Conservation (phyloP, 2,888 invertebrate species). For the Seladonia tumulorum region DNA sequence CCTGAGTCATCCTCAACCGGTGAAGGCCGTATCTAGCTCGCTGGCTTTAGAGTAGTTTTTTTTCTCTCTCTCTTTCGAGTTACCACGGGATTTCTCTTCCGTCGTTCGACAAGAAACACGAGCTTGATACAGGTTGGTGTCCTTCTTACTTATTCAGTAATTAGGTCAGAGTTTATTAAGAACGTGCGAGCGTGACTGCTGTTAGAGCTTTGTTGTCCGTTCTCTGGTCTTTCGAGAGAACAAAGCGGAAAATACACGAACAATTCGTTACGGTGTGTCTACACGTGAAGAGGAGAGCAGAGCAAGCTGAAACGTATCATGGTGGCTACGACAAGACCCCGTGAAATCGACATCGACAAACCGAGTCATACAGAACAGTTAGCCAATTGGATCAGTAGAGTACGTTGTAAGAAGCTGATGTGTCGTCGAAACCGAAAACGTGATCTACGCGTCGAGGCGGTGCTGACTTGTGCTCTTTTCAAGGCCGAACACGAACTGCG, state of each 20-base stretch:
- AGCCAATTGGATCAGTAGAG: constrained; percentile 87
- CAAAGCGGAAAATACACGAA: not conserved
- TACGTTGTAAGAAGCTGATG: constrained; percentile 87
- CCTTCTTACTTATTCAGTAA: constrained; percentile 63
- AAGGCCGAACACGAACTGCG: constrained; percentile 87
- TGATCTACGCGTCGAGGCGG: constrained; percentile 88
- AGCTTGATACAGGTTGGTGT: constrained; percentile 82
- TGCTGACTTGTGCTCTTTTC: constrained; percentile 87
- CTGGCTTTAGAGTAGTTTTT: constrained; percentile 35
- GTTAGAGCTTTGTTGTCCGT: not conserved
- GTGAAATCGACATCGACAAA: constrained; percentile 71
- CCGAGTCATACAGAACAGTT: constrained; percentile 75
- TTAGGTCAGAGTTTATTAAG: constrained; percentile 45
- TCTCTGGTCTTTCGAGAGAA: constrained; percentile 17
- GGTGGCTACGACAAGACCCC: constrained; percentile 65
- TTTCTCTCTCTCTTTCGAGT: not conserved
- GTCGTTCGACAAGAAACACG: constrained; percentile 72
- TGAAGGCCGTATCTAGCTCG: constrained; percentile 74
- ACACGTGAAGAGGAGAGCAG: not conserved
- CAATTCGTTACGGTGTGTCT: not conserved
- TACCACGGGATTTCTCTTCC: constrained; percentile 33
- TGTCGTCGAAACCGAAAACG: constrained; percentile 87
- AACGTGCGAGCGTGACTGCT: constrained; percentile 21
- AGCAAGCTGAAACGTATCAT: constrained; percentile 38
- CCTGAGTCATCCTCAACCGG: constrained; percentile 66